Percentiles rank a stretch among this genome's conserved stretches.
Evolutionary conservation across 2,888 invertebrate genomes (phyloP).

Genomic region (Xestia ashworthii): DNA sequence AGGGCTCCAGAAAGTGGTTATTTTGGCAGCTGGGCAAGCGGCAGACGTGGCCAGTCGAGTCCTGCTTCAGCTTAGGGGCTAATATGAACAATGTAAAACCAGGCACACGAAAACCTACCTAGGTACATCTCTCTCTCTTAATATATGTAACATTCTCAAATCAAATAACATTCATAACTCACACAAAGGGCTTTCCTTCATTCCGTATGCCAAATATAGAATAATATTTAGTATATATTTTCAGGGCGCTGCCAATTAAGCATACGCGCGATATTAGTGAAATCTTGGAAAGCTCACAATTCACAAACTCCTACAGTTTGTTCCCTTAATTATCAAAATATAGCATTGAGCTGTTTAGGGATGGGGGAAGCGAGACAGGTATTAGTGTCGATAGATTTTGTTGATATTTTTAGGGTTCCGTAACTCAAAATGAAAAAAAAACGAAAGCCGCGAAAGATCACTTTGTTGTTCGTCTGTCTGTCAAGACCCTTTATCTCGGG

Average conservation of each 20-base stretch:
- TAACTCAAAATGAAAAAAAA: too few species aligned
- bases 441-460: too few species aligned
- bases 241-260: constrained; percentile 48
- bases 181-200: not conserved
- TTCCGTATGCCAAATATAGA: constrained; percentile 8
- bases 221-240: constrained; percentile 5
- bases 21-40: too few species aligned
- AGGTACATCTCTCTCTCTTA: not conserved
- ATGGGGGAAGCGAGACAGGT: constrained; percentile 10
- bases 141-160: not conserved
- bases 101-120: not conserved
- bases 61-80: too few species aligned
- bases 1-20: too few species aligned
- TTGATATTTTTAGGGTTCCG: not conserved
- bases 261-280: constrained; percentile 43
- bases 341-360: constrained; percentile 59
- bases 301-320: constrained; percentile 61
- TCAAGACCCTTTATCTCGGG: too few species aligned
- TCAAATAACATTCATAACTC: not conserved
- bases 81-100: not conserved
- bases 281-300: constrained; percentile 55
- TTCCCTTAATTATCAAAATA: constrained; percentile 73
- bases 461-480: too few species aligned
- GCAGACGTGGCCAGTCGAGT: too few species aligned
- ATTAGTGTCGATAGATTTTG: constrained; percentile 42